These are phyloP conservation scores for Chrysomallon squamiferum DNA, from an alignment of 1,140 invertebrate genomes.

Conservation along the genomic window DNA sequence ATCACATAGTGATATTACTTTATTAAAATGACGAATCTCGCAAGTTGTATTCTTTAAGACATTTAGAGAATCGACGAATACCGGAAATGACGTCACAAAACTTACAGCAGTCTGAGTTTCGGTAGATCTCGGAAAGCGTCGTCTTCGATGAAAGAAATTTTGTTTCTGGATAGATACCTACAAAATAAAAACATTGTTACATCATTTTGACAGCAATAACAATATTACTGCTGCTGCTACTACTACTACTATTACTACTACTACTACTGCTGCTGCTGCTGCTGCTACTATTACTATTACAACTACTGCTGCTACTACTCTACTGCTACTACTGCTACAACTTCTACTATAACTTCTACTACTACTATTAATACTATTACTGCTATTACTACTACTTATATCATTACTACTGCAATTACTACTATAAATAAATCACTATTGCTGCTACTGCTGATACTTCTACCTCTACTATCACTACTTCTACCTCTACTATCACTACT, in stretches of 20 bases:
- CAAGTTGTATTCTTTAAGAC: too few relatives aligned
- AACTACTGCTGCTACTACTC: conserved; percentile 1
- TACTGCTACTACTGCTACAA: too few relatives aligned
- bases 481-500: conserved; percentile 6
- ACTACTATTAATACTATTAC: conserved; percentile 15
- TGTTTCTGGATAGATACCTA: background rate
- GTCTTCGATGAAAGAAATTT: background rate
- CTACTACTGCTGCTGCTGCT: conserved; percentile 7
- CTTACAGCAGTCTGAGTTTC: too few relatives aligned
- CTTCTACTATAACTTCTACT: conserved; percentile 6
- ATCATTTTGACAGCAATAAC: too few relatives aligned
- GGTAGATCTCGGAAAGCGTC: too few relatives aligned
- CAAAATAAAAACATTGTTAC: too few relatives aligned
- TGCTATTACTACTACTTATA: conserved; percentile 12
- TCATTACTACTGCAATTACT: conserved; percentile 15
- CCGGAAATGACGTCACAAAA: too few relatives aligned
- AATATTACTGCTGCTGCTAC: background rate
- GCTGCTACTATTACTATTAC: background rate
- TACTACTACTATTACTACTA: conserved; percentile 5
- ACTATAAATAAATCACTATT: conserved; percentile 1
- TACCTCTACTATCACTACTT: conserved; percentile 1
- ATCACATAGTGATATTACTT: too few relatives aligned
- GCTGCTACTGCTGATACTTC: background rate
- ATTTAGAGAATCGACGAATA: too few relatives aligned
- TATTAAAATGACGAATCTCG: too few relatives aligned